Base-by-base conservation (phyloP, 35 echinoderm and acorn worm species). In the Lytechinus pictus region DNA sequence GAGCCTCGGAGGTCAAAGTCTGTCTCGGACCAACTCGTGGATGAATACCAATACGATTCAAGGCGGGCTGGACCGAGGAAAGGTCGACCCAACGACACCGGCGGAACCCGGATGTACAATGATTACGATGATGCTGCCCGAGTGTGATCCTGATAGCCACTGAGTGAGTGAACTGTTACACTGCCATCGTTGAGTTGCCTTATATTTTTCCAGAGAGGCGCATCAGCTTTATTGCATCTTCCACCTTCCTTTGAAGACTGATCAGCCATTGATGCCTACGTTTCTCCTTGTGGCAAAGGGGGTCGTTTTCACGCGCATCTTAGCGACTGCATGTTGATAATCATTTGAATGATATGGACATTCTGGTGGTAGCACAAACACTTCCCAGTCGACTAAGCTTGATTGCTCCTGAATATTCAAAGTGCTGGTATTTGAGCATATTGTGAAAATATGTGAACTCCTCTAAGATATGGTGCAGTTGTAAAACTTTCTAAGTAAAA, bases 11-110 rank as follows among this genome's bases (percentile, higher is more conserved):
- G 92, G 92, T 53, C 27, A 10, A 54, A 57, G 53, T 57, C 92
- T 0, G 55, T 54, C 14, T 54, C 54, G 52, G 54, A 93, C 52
- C 92, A 21, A 54, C 52, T 93, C 13, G 54, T 14, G 11, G 92
- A 93, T 4, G 92, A 93, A 10, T 57, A 93, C 27, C 53, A 93
- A 11, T 57, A 93, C 54, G 92, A 93, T 54, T 52, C 29, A 44
- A 93, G 92, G n/a, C 92, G 92, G 16, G 66, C 28, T 10, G 92
- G n/a, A 27, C 92, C 92, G 11, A 55, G 92, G 55, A 93, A 93
- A 54, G 88, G 88, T 10, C 52, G 55, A 19, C 92, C 92, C 92
- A 57, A 57, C 11, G 92, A 54, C 9, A 28, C 57, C n/a, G 53
- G 13, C 13, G 92, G 57, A 54, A 27, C n/a, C 5, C 52, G 92